Evolutionary conservation across 2,113 vertebrate genomes (phyloP).

Genomic region (Galeopterus variegatus): DNA sequence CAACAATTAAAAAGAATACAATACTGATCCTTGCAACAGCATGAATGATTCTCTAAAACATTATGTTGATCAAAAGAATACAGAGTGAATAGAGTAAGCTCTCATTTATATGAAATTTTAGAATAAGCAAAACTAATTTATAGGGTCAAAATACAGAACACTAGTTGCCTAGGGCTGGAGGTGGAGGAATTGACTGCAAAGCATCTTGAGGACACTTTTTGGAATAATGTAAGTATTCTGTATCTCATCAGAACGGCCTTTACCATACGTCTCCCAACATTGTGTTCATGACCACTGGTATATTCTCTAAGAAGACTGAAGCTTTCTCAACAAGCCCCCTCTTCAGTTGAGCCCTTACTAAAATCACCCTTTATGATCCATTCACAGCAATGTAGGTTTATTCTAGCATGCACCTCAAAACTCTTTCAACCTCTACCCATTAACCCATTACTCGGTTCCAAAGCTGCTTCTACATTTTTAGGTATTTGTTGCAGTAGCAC

Average conservation of each 20-base stretch:
- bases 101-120: constrained; percentile 31
- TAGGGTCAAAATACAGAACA: not conserved
- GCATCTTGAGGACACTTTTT: not conserved
- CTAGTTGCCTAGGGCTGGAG: not conserved
- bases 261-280: not conserved
- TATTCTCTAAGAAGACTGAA: not conserved
- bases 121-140: constrained; percentile 17
- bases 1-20: constrained; percentile 18
- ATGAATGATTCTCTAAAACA: constrained; percentile 3
- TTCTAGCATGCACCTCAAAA: no score
- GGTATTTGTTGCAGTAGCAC: not conserved
- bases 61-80: not conserved
- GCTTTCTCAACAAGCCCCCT: not conserved
- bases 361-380: not conserved
- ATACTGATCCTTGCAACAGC: not conserved
- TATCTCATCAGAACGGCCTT: not conserved
- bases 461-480: not conserved
- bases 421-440: no score
- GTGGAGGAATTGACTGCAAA: not conserved
- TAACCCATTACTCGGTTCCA: not conserved
- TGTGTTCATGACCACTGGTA: not conserved
- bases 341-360: no score
- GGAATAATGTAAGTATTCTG: not conserved
- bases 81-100: not conserved
- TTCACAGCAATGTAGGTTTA: not conserved